These are phyloP conservation scores for Dynastes maya DNA, from an alignment of 2,888 invertebrate genomes.

Conservation along the genomic window DNA sequence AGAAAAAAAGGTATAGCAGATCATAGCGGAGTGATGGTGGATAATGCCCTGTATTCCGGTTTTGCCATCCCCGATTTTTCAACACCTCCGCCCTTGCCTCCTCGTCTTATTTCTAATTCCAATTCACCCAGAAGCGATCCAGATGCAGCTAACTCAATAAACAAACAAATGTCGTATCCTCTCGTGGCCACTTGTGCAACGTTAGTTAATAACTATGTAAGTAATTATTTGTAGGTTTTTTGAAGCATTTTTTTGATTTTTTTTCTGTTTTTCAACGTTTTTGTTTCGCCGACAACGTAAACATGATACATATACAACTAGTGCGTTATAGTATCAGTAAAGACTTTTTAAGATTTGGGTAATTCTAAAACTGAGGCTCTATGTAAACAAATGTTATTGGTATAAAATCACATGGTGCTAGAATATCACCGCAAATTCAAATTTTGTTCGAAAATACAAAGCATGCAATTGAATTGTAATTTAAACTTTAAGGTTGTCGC, in stretches of 20 bases:
- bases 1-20: slow-evolving; percentile 56
- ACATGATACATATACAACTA: neutral
- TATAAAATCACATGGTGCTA: too few species aligned
- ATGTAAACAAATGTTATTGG: too few species aligned
- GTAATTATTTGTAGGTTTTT: slow-evolving; percentile 62
- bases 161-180: slow-evolving; percentile 78
- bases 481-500: too few species aligned
- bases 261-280: slow-evolving; percentile 20
- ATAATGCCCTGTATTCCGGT: slow-evolving; percentile 61
- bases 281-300: neutral
- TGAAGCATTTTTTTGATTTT: slow-evolving; percentile 38
- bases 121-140: slow-evolving; percentile 66
- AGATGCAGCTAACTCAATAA: slow-evolving; percentile 75
- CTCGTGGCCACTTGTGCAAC: slow-evolving; percentile 74
- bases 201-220: slow-evolving; percentile 71
- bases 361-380: too few species aligned
- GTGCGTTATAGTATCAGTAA: too few species aligned
- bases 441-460: too few species aligned
- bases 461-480: too few species aligned
- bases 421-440: too few species aligned
- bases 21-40: slow-evolving; percentile 61
- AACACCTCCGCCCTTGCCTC: slow-evolving; percentile 76
- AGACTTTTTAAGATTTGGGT: too few species aligned
- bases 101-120: slow-evolving; percentile 62
- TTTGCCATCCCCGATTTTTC: slow-evolving; percentile 27